Evolutionary conservation across 2,888 invertebrate species (phyloP).

Genomic region (Agriopis aurantiaria): DNA sequence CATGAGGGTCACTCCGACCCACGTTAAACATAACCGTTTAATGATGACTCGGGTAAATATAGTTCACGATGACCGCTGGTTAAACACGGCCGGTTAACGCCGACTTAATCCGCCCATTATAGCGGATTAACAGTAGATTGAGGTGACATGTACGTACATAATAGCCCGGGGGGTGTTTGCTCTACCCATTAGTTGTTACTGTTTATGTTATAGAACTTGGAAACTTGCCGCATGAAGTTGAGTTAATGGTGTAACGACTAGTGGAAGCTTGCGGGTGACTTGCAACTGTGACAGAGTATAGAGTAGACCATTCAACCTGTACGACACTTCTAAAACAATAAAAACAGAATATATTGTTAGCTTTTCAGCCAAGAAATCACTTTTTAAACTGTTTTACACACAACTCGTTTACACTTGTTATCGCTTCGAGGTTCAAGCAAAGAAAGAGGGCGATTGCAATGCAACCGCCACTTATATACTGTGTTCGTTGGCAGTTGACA

Average conservation of each 20-base stretch:
- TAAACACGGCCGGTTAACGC: conserved; percentile 34
- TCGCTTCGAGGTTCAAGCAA: too few species aligned
- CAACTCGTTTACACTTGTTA: too few species aligned
- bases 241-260: not conserved
- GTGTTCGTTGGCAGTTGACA: too few species aligned
- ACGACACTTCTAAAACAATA: too few species aligned
- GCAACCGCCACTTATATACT: too few species aligned
- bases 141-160: conserved; percentile 15
- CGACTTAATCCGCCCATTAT: conserved; percentile 23
- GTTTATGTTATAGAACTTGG: not conserved
- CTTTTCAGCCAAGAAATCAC: too few species aligned
- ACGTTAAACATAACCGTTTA: conserved; percentile 11
- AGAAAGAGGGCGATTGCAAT: too few species aligned
- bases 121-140: conserved; percentile 23
- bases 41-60: conserved; percentile 13
- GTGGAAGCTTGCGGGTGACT: not conserved
- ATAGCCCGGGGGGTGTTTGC: conserved; percentile 16
- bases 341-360: too few species aligned
- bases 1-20: not conserved
- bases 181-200: conserved; percentile 1
- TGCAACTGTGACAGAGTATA: not conserved
- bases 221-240: not conserved
- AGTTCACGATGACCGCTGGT: conserved; percentile 4
- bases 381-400: too few species aligned
- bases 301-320: not conserved